Percentiles rank a stretch among this genome's conserved stretches.
Evolutionary conservation across 2,888 invertebrate genomes (phyloP).

Genomic region (Drosophila dives): DNA sequence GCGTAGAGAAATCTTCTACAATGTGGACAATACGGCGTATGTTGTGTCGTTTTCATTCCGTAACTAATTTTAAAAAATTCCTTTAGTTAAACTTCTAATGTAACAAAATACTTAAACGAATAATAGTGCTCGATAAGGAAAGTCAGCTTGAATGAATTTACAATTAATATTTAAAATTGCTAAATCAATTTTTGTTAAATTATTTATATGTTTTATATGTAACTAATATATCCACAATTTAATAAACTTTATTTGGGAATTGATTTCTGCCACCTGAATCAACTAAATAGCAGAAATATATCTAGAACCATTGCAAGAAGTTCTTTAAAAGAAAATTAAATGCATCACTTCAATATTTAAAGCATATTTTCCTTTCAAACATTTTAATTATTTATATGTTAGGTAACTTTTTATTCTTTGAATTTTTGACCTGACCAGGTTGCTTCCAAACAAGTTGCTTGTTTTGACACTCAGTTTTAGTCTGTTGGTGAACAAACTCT

Average conservation of each 20-base stretch:
- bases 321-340: not conserved
- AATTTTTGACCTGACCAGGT: not conserved
- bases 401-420: constrained; percentile 2
- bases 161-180: not conserved
- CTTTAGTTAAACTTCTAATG: not conserved
- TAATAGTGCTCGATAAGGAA: not conserved
- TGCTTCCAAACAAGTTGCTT: not conserved
- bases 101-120: too few species aligned
- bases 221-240: too few species aligned
- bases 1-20: constrained; percentile 20
- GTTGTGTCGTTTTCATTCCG: not conserved
- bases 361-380: not conserved
- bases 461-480: constrained; percentile 14
- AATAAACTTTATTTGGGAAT: not conserved
- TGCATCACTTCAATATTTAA: not conserved
- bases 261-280: not conserved
- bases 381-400: not conserved
- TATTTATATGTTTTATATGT: too few species aligned
- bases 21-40: not conserved
- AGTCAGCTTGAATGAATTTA: not conserved
- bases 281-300: not conserved
- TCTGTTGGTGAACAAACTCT: constrained; percentile 50
- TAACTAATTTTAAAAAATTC: not conserved
- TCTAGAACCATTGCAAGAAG: not conserved
- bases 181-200: not conserved